Base-by-base conservation (phyloP, 92 coral and sea anemone species). In the Phenganax subtilis region DNA sequence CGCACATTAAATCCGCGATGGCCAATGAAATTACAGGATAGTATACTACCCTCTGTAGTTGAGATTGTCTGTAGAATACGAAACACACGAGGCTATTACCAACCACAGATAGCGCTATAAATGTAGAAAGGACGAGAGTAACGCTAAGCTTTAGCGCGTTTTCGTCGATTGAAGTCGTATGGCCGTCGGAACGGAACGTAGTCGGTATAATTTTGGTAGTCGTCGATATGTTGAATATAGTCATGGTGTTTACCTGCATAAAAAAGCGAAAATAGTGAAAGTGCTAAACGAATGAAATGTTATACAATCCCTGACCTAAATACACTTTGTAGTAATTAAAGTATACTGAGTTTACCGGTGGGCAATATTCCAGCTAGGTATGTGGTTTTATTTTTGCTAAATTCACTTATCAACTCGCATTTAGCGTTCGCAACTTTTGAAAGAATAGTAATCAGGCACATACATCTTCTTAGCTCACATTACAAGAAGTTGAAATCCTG, bases 61-160 rank as follows among this genome's bases (percentile, higher is more conserved):
- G 82, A 11, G 96, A 91, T 67, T 90, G 94, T 31, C 75, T 90
- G 71, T 92, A 89, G 77, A 96, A 90, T 16, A 97, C 97, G 54
- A 88, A 55, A 82, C 93, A 92, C 56, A 96, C 90, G 8, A 96
- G 82, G 57, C 90, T 76, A 81, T 96, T 96, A 29, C 99, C 99
- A 7, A 92, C 61, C 3, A 96, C 87, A 11, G 99, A 90, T 12
- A 92, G 89, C 58, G 88, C 54, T 10, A 97, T 84, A 29, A 92
- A 86, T 51, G 89, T 55, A 10, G 85, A 77, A 47, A 92, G 75
- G 30, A 83, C 85, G 51, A 86, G 56, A n/a, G 83, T 79, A 2
- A 79, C 83, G 56, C 60, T 79, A 3, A 62, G 74, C 8, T 44
- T 63, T 27, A 79, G 68, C 1, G 62, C 55, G 54, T 47, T 51